phyloP scores from a whole-genome alignment of 2,797 vertebrate genomes.

The Chelmon rostratus region DNA sequence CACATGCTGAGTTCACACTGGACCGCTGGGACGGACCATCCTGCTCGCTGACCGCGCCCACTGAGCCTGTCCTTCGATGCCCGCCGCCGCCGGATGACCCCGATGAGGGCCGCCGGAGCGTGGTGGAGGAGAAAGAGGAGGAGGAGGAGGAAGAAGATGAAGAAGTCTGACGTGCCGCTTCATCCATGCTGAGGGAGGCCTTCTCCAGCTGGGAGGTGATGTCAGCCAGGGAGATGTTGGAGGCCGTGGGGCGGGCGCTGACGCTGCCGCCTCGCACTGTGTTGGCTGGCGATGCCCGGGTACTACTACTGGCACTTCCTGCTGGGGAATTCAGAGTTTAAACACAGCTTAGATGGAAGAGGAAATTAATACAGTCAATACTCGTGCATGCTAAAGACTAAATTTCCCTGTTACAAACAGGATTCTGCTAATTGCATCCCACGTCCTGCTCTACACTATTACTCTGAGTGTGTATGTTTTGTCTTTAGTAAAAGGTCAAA shows the following conservation, averaged over 20 bases:
- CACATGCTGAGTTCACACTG: constrained; percentile 93
- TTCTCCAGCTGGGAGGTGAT: constrained; percentile 98
- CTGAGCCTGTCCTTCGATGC: constrained; percentile 94
- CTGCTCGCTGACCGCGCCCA: constrained; percentile 92
- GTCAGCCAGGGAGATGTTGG: constrained; percentile 96
- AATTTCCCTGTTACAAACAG: constrained; percentile 8
- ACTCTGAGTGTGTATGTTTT: constrained; percentile 13
- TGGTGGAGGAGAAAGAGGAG: constrained; percentile 77
- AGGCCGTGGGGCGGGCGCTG: constrained; percentile 81
- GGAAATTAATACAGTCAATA: background rate
- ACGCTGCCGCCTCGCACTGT: constrained; percentile 87
- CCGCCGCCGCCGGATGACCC: constrained; percentile 81
- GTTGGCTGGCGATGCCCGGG: constrained; percentile 89
- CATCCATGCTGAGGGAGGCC: constrained; percentile 95
- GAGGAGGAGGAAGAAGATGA: constrained; percentile 80
- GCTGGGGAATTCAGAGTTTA: constrained; percentile 47
- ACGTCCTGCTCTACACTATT: background rate
- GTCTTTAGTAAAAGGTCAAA: constrained; percentile 5
- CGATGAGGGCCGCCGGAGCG: constrained; percentile 78
- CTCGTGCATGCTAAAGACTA: background rate
- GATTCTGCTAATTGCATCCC: constrained; percentile 7
- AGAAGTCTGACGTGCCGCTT: constrained; percentile 91
- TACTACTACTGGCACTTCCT: constrained; percentile 85
- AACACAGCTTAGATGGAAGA: background rate
- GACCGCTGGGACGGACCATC: constrained; percentile 85